A percentile compares a stretch with the other conserved stretches of the same genome.
Evolutionary conservation across 37 sponge, comb jelly and placozoan genomes (phyloP).

Genomic region (Haliclona indistincta): DNA sequence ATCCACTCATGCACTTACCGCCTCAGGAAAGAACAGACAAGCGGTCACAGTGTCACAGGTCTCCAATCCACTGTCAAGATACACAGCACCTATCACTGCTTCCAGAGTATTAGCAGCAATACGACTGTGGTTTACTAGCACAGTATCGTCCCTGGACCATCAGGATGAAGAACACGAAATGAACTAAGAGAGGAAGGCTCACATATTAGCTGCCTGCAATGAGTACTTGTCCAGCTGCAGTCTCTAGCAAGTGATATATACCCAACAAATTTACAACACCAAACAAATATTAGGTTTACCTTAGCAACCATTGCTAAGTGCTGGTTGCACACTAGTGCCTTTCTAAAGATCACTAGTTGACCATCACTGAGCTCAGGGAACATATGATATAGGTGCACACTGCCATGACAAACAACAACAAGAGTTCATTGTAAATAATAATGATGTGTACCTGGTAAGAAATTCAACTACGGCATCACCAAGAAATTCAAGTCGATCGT

Average conservation of each 20-base stretch:
- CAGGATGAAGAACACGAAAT: neutral
- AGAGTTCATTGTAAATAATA: neutral
- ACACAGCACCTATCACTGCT: slow-evolving; percentile 70
- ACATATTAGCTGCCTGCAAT: neutral
- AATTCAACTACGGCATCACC: slow-evolving; percentile 83
- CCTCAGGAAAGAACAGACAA: slow-evolving; percentile 44
- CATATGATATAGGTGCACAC: slow-evolving; percentile 62
- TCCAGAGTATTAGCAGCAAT: slow-evolving; percentile 48
- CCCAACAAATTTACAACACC: neutral
- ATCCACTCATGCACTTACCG: neutral
- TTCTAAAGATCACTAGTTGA: slow-evolving; percentile 36
- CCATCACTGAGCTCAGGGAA: slow-evolving; percentile 53
- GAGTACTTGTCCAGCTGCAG: neutral
- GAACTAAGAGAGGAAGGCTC: neutral
- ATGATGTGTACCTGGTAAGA: slow-evolving; percentile 45
- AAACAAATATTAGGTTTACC: neutral
- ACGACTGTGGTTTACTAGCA: slow-evolving; percentile 9
- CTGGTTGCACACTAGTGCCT: slow-evolving; percentile 60
- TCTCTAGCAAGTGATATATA: too few relatives aligned
- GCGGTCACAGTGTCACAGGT: slow-evolving; percentile 34
- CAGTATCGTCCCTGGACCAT: neutral
- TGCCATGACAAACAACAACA: neutral
- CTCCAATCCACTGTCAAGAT: slow-evolving; percentile 48
- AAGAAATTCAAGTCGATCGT: slow-evolving; percentile 76
- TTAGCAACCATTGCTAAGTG: slow-evolving; percentile 39